Percentiles rank a stretch among this genome's conserved stretches.
Conservation (phyloP, 2,113 vertebrate genomes). For the Danio rerio region DNA sequence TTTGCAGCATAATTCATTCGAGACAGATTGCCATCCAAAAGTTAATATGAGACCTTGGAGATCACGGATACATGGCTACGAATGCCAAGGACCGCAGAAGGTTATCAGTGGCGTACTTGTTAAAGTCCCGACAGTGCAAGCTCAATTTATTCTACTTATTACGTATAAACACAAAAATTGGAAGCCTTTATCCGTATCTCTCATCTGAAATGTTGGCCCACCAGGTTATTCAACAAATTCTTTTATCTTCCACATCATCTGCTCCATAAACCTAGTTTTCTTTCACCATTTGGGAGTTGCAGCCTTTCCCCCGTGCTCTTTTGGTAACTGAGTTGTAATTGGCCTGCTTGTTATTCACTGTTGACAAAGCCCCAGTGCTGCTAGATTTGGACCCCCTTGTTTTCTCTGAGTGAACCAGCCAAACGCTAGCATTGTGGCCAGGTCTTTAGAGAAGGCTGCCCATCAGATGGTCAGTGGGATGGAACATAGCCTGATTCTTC, state of each 20-base stretch:
- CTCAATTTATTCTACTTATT: slow-evolving; percentile 9
- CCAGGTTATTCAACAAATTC: slow-evolving; percentile 26
- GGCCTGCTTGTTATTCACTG: slow-evolving; percentile 51
- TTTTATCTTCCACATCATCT: slow-evolving; percentile 26
- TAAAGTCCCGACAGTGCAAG: not conserved
- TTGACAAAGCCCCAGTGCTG: slow-evolving; percentile 51
- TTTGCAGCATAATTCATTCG: slow-evolving; percentile 44
- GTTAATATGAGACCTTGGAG: slow-evolving; percentile 36
- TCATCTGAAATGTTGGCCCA: slow-evolving; percentile 6
- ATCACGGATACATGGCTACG: slow-evolving; percentile 12
- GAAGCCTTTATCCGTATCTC: not conserved
- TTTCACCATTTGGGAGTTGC: not conserved
- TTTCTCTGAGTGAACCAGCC: slow-evolving; percentile 42
- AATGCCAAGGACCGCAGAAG: slow-evolving; percentile 35
- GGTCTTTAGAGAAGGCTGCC: slow-evolving; percentile 41
- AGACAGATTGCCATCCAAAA: slow-evolving; percentile 47
- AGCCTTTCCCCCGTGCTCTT: slow-evolving; percentile 31
- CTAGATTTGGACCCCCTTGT: slow-evolving; percentile 46
- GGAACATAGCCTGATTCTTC: slow-evolving; percentile 51
- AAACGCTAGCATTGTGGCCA: slow-evolving; percentile 47
- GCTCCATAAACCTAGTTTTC: slow-evolving; percentile 24
- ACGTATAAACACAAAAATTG: not conserved
- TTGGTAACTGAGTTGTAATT: slow-evolving; percentile 48
- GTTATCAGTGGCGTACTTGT: slow-evolving; percentile 15
- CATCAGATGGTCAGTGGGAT: slow-evolving; percentile 48